phyloP scores from a whole-genome alignment of 1,140 invertebrate genomes.

The Brachionus calyciflorus region DNA sequence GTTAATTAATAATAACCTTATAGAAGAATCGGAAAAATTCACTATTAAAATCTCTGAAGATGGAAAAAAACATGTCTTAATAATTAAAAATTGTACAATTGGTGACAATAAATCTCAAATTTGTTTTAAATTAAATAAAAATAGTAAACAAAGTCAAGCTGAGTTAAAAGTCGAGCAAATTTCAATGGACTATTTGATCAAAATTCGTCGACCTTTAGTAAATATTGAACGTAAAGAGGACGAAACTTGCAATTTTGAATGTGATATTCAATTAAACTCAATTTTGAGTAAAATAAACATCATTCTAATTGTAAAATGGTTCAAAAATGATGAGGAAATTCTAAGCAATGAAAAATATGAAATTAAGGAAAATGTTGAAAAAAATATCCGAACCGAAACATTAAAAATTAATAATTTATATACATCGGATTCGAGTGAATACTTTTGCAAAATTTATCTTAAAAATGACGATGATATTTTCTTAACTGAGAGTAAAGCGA shows the following conservation, averaged over 20 bases:
- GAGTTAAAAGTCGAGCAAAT: background rate
- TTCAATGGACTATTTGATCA: background rate
- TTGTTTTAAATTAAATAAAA: background rate
- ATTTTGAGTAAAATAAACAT: background rate
- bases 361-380: background rate
- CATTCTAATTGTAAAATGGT: background rate
- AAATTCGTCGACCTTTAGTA: slow-evolving; percentile 1
- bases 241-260: background rate
- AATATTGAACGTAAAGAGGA: background rate
- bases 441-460: background rate
- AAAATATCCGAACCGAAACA: background rate
- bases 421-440: background rate
- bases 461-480: background rate
- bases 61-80: background rate
- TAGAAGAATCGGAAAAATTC: background rate
- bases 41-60: background rate
- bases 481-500: background rate
- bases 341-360: background rate
- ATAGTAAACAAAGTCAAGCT: background rate
- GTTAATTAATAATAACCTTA: background rate
- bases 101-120: background rate
- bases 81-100: slow-evolving; percentile 24
- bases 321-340: slow-evolving; percentile 6
- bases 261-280: background rate
- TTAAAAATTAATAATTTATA: background rate